A percentile compares a stretch with the other conserved stretches of the same genome.
Conservation (phyloP, 2,113 vertebrate species). For the Trachemys scripta region DNA sequence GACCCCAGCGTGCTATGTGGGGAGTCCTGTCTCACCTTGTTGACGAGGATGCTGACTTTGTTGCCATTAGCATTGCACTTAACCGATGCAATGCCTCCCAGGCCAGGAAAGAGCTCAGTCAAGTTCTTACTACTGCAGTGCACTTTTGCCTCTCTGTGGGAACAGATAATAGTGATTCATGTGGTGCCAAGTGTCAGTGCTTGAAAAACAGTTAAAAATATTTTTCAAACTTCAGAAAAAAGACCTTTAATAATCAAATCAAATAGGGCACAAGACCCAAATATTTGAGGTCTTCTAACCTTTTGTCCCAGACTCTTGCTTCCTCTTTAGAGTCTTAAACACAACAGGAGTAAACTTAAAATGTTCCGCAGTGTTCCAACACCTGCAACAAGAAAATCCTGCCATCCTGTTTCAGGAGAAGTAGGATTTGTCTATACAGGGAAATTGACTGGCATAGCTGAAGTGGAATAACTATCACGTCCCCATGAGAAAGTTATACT, state of each 20-base stretch:
- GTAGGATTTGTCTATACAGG: neutral
- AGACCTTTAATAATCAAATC: neutral
- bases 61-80: slow-evolving; percentile 90
- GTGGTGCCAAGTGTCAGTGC: neutral
- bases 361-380: neutral
- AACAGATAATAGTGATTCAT: slow-evolving; percentile 42
- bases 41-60: slow-evolving; percentile 91
- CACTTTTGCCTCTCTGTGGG: slow-evolving; percentile 91
- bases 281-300: neutral
- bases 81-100: slow-evolving; percentile 85
- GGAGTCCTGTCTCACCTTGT: slow-evolving; percentile 82
- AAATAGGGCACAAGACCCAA: neutral
- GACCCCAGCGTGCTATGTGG: fast-evolving
- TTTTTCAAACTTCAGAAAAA: neutral
- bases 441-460: neutral
- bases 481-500: neutral
- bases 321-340: neutral
- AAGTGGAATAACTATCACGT: neutral
- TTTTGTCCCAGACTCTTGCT: neutral
- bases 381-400: neutral
- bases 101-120: slow-evolving; percentile 82
- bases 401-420: neutral
- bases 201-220: neutral
- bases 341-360: neutral
- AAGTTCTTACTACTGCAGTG: slow-evolving; percentile 89